Conservation (phyloP, 2,113 vertebrate species). For the Rostratula benghalensis region DNA sequence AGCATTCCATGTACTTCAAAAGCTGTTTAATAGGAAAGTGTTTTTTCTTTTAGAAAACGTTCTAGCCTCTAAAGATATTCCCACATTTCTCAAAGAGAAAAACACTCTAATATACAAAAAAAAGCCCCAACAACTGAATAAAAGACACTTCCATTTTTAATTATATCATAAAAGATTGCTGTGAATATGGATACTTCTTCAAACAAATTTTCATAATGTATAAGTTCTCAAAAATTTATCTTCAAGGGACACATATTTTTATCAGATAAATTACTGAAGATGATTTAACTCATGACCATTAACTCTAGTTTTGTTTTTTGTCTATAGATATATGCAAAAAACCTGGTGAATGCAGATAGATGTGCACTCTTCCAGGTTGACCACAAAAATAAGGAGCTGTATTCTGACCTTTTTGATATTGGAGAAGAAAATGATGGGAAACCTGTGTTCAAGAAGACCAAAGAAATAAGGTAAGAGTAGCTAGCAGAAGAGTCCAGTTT, state of each 20-base stretch:
- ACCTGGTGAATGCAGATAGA: constrained; percentile 98
- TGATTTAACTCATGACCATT: background rate
- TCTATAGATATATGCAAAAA: constrained; percentile 99
- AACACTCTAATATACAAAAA: background rate
- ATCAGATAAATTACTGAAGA: background rate
- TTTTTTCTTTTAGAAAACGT: background rate
- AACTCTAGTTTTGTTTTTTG: constrained; percentile 52
- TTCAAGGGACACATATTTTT: background rate
- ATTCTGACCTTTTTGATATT: constrained; percentile 98
- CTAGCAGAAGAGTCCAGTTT: background rate
- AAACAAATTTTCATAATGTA: background rate
- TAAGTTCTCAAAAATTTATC: background rate
- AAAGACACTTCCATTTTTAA: background rate
- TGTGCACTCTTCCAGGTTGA: constrained; percentile 99
- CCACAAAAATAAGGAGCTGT: constrained; percentile 96
- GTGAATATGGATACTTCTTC: background rate
- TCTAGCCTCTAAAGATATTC: background rate
- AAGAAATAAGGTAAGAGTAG: constrained; percentile 92
- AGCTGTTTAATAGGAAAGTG: background rate
- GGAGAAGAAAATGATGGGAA: constrained; percentile 97
- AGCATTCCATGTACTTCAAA: background rate
- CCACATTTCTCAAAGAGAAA: background rate
- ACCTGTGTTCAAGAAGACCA: constrained; percentile 98
- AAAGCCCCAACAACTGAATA: background rate
- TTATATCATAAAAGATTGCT: background rate